Percentiles rank a stretch among this genome's conserved stretches.
phyloP scores from a whole-genome alignment of 1,140 invertebrate species.

The Zaprionus taronus region DNA sequence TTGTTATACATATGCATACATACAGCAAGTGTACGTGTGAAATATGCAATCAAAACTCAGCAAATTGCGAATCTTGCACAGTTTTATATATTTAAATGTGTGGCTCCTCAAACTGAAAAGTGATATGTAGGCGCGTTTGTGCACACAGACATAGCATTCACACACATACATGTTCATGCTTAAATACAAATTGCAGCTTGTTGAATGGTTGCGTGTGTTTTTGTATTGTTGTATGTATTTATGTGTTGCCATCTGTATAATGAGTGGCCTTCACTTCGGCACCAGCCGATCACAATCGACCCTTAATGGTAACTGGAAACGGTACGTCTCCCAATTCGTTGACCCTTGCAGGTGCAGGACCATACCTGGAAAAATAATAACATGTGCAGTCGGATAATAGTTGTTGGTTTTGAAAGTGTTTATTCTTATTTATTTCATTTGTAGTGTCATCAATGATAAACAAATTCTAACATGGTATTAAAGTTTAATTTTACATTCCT shows the following conservation, averaged over 20 bases:
- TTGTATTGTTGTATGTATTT: not conserved
- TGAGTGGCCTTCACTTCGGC: not conserved
- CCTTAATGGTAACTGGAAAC: not conserved
- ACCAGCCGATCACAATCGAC: constrained; percentile 7
- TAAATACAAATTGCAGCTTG: not conserved
- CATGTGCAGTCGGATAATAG: not conserved
- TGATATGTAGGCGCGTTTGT: not conserved
- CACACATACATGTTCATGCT: not conserved
- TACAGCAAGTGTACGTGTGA: not conserved
- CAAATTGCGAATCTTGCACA: not conserved
- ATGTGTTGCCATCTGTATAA: not conserved
- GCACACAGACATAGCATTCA: not conserved
- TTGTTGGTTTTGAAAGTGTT: not conserved
- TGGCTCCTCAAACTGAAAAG: constrained; percentile 4
- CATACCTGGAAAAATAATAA: not conserved
- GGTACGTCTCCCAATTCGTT: not conserved
- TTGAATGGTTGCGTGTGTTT: not conserved
- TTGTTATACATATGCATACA: not conserved
- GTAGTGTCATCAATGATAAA: too few species aligned
- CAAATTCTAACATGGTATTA: too few species aligned
- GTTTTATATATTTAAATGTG: not conserved
- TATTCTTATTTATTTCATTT: not conserved
- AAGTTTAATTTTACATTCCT: too few species aligned
- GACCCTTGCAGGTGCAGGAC: not conserved
- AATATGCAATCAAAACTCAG: constrained; percentile 10